These are phyloP conservation scores for Netelia fuscicornis DNA, from an alignment of 2,888 invertebrate species.

Conservation along the genomic window DNA sequence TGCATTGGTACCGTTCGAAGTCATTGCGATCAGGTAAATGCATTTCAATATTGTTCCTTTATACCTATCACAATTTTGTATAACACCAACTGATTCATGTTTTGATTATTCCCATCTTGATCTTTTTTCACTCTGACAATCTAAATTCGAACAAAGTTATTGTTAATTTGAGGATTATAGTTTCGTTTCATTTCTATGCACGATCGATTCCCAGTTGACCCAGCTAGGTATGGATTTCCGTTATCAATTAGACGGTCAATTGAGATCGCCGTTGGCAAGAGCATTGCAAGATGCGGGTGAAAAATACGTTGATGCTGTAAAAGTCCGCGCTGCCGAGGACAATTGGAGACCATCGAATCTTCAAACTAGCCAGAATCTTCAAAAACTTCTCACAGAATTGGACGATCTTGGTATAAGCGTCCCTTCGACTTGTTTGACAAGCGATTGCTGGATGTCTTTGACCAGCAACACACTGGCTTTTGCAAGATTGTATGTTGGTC, in stretches of 20 bases:
- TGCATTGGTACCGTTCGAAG: slow-evolving; percentile 93
- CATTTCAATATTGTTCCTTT: too few relatives aligned
- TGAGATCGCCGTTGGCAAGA: slow-evolving; percentile 91
- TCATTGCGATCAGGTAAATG: slow-evolving; percentile 88
- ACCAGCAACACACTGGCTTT: slow-evolving; percentile 93
- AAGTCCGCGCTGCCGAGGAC: slow-evolving; percentile 91
- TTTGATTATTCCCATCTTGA: too few relatives aligned
- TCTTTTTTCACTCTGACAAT: too few relatives aligned
- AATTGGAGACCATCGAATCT: slow-evolving; percentile 94
- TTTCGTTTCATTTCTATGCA: slow-evolving; percentile 25
- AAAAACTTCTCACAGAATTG: slow-evolving; percentile 78
- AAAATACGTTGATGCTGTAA: slow-evolving; percentile 93
- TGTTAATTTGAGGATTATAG: background rate
- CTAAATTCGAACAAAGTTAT: background rate
- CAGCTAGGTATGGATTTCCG: slow-evolving; percentile 93
- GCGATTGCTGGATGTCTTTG: slow-evolving; percentile 90
- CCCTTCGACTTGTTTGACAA: slow-evolving; percentile 82
- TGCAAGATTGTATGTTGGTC: slow-evolving; percentile 90
- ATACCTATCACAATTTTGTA: too few relatives aligned
- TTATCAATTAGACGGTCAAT: slow-evolving; percentile 95
- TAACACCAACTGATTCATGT: too few relatives aligned
- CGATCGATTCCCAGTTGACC: slow-evolving; percentile 85
- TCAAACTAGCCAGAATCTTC: slow-evolving; percentile 86
- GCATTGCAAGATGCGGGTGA: slow-evolving; percentile 92
- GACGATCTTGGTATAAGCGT: slow-evolving; percentile 80